Conservation (phyloP, 2,888 invertebrate genomes). For the Theretra japonica region DNA sequence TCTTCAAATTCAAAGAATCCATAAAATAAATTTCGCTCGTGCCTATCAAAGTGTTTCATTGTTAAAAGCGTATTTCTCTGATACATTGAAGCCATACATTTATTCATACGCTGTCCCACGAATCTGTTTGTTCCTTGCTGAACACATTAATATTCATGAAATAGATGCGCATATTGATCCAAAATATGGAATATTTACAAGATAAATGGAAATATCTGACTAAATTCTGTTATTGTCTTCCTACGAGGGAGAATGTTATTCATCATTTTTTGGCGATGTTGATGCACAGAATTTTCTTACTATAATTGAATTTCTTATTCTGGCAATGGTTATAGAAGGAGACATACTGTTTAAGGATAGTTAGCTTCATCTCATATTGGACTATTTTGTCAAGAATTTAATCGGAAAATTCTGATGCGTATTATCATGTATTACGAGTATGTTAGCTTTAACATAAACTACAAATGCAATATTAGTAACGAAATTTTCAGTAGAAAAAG, state of each 20-base stretch:
- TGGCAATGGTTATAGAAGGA: too few species aligned
- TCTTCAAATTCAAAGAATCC: background rate
- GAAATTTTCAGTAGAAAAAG: too few species aligned
- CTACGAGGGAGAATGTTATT: background rate
- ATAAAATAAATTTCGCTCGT: background rate
- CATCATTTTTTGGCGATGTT: background rate
- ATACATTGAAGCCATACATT: background rate
- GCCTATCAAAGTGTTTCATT: background rate
- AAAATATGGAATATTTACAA: background rate
- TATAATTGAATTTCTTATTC: too few species aligned
- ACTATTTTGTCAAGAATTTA: too few species aligned
- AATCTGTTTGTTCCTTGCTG: background rate
- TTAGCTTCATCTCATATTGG: too few species aligned
- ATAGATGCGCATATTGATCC: background rate
- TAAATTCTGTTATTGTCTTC: background rate
- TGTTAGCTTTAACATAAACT: too few species aligned
- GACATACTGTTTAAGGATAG: too few species aligned
- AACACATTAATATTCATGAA: background rate
- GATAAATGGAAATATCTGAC: background rate
- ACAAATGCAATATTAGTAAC: too few species aligned
- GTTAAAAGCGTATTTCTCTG: slow-evolving; percentile 6
- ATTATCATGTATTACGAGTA: too few species aligned
- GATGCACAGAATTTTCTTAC: too few species aligned
- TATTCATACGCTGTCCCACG: background rate
- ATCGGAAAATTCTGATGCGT: too few species aligned